These are phyloP conservation scores for Thymelicus sylvestris DNA, from an alignment of 2,888 invertebrate genomes.

Conservation along the genomic window DNA sequence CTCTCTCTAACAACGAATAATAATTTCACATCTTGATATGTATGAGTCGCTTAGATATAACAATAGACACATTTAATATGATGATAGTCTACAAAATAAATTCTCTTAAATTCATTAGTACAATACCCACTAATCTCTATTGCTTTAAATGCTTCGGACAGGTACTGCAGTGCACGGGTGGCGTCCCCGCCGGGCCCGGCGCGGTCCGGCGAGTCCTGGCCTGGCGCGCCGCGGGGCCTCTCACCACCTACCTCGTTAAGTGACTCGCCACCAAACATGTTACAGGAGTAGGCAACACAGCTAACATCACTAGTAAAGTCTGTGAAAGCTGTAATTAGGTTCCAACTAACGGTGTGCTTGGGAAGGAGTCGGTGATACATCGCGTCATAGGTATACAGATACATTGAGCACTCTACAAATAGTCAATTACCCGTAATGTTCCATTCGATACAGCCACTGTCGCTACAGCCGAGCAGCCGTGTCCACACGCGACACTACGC, in stretches of 20 bases:
- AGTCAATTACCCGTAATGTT: conserved; percentile 12
- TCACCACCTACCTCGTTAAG: too few species aligned
- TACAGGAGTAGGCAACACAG: neutral
- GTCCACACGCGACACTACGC: neutral
- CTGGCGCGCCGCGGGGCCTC: too few species aligned
- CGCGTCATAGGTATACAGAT: neutral
- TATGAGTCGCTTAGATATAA: conserved; percentile 60
- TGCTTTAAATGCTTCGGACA: conserved; percentile 50
- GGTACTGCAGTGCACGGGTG: conserved; percentile 10
- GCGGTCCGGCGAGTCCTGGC: too few species aligned
- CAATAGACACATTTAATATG: conserved; percentile 45
- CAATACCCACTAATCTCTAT: conserved; percentile 59
- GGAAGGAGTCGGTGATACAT: neutral
- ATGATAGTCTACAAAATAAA: conserved; percentile 60
- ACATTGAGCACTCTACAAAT: conserved; percentile 21
- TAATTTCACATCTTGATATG: conserved; percentile 76
- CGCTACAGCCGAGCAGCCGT: neutral
- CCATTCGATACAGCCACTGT: neutral
- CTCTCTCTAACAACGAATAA: conserved; percentile 60
- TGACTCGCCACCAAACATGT: too few species aligned
- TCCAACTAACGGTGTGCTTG: neutral
- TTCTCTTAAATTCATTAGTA: conserved; percentile 57
- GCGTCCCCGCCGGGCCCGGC: neutral
- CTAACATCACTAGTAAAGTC: neutral
- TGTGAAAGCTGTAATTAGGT: conserved; percentile 1